Percentiles rank a stretch among this genome's conserved stretches.
Conservation (phyloP, 2,113 vertebrate species). For the Scolopax mira region DNA sequence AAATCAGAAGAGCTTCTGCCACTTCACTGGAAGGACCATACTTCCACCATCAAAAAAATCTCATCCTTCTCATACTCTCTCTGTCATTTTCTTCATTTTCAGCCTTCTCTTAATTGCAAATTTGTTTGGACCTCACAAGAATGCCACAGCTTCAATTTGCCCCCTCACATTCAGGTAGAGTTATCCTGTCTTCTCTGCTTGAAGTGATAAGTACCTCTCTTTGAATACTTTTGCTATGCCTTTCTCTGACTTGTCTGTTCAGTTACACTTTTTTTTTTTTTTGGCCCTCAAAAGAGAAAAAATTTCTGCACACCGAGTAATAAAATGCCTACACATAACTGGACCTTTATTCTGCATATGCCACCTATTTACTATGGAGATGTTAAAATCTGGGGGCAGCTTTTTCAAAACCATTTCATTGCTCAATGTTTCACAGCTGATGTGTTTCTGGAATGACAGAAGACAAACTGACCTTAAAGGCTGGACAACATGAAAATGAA, state of each 20-base stretch:
- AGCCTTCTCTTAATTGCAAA: background rate
- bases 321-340: background rate
- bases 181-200: background rate
- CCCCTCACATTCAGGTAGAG: background rate
- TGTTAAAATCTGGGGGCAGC: background rate
- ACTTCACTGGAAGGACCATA: constrained; percentile 5
- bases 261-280: background rate
- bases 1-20: constrained; percentile 20
- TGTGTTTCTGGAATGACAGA: background rate
- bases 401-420: background rate
- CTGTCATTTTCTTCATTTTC: background rate
- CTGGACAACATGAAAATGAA: background rate
- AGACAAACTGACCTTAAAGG: constrained; percentile 2
- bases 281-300: background rate
- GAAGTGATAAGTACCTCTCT: background rate
- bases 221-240: background rate
- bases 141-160: background rate
- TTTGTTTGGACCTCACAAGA: background rate
- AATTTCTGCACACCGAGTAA: background rate
- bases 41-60: background rate
- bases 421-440: background rate
- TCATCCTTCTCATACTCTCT: background rate
- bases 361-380: background rate
- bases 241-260: background rate
- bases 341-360: background rate